A percentile compares a stretch with the other conserved stretches of the same genome.
Conservation (phyloP, 1,140 invertebrate genomes). For the Babylonia areolata region DNA sequence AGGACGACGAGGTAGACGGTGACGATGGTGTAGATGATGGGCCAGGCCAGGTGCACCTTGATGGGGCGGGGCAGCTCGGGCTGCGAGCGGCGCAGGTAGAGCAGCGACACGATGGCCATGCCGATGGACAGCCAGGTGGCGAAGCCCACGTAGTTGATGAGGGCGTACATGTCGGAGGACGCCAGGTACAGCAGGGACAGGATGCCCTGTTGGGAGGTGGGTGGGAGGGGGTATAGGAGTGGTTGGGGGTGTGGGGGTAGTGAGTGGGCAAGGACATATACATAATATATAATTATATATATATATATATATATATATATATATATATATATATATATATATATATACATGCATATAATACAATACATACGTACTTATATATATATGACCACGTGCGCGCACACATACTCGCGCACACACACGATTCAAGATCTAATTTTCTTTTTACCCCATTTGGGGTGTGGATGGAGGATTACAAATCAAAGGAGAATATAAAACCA, state of each 20-base stretch:
- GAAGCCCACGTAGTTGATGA: slow-evolving; percentile 99
- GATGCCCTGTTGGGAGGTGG: slow-evolving; percentile 82
- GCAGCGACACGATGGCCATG: slow-evolving; percentile 93
- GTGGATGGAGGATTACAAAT: no score
- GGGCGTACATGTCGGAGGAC: slow-evolving; percentile 92
- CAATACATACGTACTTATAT: no score
- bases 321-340: no score
- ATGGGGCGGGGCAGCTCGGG: slow-evolving; percentile 94
- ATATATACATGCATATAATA: no score
- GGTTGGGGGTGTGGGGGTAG: background rate
- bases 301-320: no score
- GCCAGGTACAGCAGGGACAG: slow-evolving; percentile 94
- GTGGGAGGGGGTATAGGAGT: background rate
- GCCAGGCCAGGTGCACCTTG: slow-evolving; percentile 92
- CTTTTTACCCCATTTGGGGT: no score
- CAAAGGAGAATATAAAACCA: no score
- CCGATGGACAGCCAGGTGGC: slow-evolving; percentile 99
- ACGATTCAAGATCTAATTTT: no score
- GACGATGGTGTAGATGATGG: slow-evolving; percentile 92
- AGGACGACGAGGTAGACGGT: slow-evolving; percentile 95
- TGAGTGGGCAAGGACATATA: no score
- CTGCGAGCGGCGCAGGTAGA: slow-evolving; percentile 91
- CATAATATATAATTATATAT: no score
- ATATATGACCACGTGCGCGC: no score
- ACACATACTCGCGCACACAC: no score